Evolutionary conservation across 1,140 invertebrate genomes (phyloP).

Genomic region (Nephila pilipes): DNA sequence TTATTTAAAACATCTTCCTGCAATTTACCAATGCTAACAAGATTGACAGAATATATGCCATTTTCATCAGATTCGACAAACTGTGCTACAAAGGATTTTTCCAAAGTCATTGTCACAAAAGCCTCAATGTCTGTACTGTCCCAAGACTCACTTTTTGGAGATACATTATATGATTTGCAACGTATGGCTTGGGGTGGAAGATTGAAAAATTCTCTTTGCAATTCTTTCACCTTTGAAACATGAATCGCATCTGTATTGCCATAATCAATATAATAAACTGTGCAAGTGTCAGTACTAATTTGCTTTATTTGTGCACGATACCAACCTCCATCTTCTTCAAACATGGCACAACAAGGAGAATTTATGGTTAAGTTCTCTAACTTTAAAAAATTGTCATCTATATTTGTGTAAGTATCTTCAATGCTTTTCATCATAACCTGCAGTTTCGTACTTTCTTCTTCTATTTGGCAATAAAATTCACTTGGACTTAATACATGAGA

Average conservation of each 20-base stretch:
- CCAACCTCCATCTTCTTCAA: slow-evolving; percentile 87
- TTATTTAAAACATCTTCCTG: slow-evolving; percentile 66
- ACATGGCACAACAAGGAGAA: slow-evolving; percentile 88
- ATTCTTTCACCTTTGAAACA: slow-evolving; percentile 47
- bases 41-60: slow-evolving; percentile 58
- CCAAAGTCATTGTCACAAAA: slow-evolving; percentile 71
- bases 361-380: slow-evolving; percentile 80
- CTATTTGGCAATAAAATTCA: slow-evolving; percentile 78
- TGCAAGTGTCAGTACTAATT: slow-evolving; percentile 85
- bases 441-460: slow-evolving; percentile 57
- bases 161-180: slow-evolving; percentile 58
- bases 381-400: slow-evolving; percentile 50
- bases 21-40: slow-evolving; percentile 63
- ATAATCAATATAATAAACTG: slow-evolving; percentile 91
- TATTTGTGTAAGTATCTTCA: slow-evolving; percentile 20
- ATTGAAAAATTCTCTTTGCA: slow-evolving; percentile 49
- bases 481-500: slow-evolving; percentile 77
- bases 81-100: slow-evolving; percentile 76
- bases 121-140: slow-evolving; percentile 50
- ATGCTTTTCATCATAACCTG: slow-evolving; percentile 79
- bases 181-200: slow-evolving; percentile 58
- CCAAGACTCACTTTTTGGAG: slow-evolving; percentile 33
- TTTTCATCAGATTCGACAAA: slow-evolving; percentile 63
- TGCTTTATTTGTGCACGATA: slow-evolving; percentile 90
- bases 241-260: slow-evolving; percentile 84